Base-by-base conservation (phyloP, 2,113 vertebrate species). In the Melozone crissalis region DNA sequence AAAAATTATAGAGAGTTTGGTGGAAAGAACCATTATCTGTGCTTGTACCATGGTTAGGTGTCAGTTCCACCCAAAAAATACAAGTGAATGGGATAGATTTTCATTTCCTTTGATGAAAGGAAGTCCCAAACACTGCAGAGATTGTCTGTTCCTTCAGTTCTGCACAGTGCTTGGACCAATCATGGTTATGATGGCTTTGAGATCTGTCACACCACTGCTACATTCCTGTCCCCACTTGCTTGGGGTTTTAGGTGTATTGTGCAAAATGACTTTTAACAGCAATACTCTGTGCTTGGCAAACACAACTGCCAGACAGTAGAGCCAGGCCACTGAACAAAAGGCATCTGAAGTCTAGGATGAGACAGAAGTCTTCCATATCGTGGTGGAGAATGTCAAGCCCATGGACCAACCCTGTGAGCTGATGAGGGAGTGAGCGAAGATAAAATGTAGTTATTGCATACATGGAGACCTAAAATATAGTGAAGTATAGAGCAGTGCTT, bases 371-470 rank as follows among this genome's bases (percentile, higher is more conserved):
- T 58, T 58, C 37, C 10, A 6, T 44, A 6, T 33, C 0, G 1
- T 11, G 2, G 26, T 66, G 46, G 49, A 72, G 16, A 71, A 30
- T 12, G 28, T 44, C 33, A 71, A 63, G 31, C 10, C 26, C 9
- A 6, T 15, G 47, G 28, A 30, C 23, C 14, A 78, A 1, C 9
- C 35, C 3, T 62, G 46, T 30, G 17, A 66, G 21, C 23, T 51
- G 15, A 69, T 30, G 9, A 27, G 52, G 11, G 28, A 69, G 27
- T 8, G n/a, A 69, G 23, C 51, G 51, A 72, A 73, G 19, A 24
- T 11, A 39, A 75, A 52, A 52, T 0, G 0, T 10, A 33, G 14
- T n/a, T 61, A 5, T 31, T 84, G 19, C 0, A 1, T 22, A 17
- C 5, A 4, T 9, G 14, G 47, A 71, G 23, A 14, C 43, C 83